These are phyloP conservation scores for Pandion haliaetus DNA, from an alignment of 2,113 vertebrate species.

Conservation along the genomic window DNA sequence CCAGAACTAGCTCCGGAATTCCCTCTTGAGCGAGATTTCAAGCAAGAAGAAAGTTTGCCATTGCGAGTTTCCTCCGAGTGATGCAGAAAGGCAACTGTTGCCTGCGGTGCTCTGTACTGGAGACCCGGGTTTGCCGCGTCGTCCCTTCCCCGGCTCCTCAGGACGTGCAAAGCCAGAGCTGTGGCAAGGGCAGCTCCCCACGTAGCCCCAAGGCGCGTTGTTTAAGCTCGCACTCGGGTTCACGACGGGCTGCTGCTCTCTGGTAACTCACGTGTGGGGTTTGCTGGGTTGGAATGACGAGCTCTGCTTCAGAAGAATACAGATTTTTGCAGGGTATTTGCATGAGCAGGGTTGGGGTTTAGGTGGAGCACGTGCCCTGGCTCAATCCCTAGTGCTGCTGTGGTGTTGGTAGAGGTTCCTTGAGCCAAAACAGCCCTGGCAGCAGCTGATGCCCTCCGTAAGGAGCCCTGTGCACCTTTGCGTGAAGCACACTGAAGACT, in stretches of 20 bases:
- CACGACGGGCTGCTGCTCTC: not conserved
- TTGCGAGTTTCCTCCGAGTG: fast-evolving
- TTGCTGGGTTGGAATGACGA: not conserved
- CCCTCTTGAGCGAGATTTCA: fast-evolving
- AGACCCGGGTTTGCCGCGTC: fast-evolving
- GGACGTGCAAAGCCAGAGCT: not conserved
- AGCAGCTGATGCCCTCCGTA: not conserved
- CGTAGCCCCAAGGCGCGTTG: fast-evolving
- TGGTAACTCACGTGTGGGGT: not conserved
- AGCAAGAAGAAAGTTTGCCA: not conserved
- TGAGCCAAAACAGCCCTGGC: not conserved
- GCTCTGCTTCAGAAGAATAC: not conserved
- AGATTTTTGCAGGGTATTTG: not conserved
- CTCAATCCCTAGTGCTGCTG: not conserved
- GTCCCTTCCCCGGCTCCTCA: fast-evolving
- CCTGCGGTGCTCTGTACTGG: not conserved
- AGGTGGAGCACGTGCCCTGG: not conserved
- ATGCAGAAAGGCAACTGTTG: fast-evolving
- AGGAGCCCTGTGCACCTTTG: not conserved
- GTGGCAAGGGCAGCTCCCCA: not conserved
- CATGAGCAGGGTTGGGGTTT: not conserved
- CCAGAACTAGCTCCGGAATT: not conserved
- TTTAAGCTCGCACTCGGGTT: not conserved
- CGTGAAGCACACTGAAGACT: not conserved
- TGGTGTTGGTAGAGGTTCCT: not conserved